Evolutionary conservation across 2,797 vertebrate genomes (phyloP).

Genomic region (Rhodeus uyekii): DNA sequence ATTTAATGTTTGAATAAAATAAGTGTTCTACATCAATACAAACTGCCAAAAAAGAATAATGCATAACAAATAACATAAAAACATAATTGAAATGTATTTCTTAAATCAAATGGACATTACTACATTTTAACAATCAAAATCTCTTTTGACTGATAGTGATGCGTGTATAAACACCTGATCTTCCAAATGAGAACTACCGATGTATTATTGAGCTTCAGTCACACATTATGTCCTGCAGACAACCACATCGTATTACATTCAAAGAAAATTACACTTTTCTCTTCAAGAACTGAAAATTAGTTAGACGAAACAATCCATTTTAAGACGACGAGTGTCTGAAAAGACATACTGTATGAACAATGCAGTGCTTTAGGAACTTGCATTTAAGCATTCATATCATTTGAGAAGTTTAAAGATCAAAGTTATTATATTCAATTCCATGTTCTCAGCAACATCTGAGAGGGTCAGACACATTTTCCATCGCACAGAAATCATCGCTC

Average conservation of each 20-base stretch:
- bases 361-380: slow-evolving; percentile 5
- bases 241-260: not conserved
- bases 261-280: slow-evolving; percentile 28
- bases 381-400: slow-evolving; percentile 16
- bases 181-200: not conserved
- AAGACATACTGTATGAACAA: slow-evolving; percentile 21
- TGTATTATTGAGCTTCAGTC: not conserved
- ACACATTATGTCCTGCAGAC: not conserved
- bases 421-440: slow-evolving; percentile 32
- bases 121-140: not conserved
- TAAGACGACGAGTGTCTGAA: slow-evolving; percentile 15
- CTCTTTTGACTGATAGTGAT: not conserved
- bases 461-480: slow-evolving; percentile 14
- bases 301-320: slow-evolving; percentile 29
- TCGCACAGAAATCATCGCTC: not conserved
- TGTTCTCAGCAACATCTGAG: slow-evolving; percentile 10
- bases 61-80: not conserved
- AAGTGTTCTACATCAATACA: too few species aligned
- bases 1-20: too few species aligned
- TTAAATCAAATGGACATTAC: not conserved
- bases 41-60: not conserved
- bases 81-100: not conserved
- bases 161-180: not conserved
- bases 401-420: slow-evolving; percentile 31
- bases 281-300: slow-evolving; percentile 34